A percentile compares a stretch with the other conserved stretches of the same genome.
Evolutionary conservation across 2,888 invertebrate species (phyloP).

Genomic region (Elmis aenea): DNA sequence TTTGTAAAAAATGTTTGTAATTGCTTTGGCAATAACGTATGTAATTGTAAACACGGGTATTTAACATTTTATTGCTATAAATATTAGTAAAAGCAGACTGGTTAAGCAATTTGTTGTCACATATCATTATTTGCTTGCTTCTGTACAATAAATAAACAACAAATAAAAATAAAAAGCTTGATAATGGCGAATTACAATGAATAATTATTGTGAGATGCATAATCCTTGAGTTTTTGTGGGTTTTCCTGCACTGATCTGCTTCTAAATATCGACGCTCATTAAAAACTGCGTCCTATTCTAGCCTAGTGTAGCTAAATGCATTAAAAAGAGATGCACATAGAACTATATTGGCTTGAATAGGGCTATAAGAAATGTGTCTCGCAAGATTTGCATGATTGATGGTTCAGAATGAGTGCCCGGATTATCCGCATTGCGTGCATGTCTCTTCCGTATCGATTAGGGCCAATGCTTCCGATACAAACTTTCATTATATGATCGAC

Average conservation of each 20-base stretch:
- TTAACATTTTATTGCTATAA: too few relatives aligned
- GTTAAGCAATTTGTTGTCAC: too few relatives aligned
- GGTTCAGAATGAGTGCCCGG: constrained; percentile 38
- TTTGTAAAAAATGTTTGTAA: too few relatives aligned
- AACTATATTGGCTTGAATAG: constrained; percentile 18
- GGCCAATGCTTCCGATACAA: constrained; percentile 30
- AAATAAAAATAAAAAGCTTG: constrained; percentile 33
- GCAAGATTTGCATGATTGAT: constrained; percentile 42
- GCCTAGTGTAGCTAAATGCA: constrained; percentile 12
- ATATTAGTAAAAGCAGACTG: too few relatives aligned
- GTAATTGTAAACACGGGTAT: too few relatives aligned
- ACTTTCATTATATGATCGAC: constrained; percentile 30
- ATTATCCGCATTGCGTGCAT: constrained; percentile 43
- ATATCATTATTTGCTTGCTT: too few relatives aligned
- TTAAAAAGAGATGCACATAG: constrained; percentile 16
- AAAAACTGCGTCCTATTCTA: constrained; percentile 12
- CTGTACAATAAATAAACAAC: too few relatives aligned
- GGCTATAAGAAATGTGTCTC: constrained; percentile 28
- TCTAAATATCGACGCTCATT: constrained; percentile 9
- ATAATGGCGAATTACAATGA: constrained; percentile 31
- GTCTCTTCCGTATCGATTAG: constrained; percentile 33
- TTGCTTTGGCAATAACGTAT: too few relatives aligned
- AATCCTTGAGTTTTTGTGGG: constrained; percentile 3
- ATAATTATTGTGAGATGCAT: constrained; percentile 28
- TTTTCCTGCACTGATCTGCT: background rate